phyloP scores from a whole-genome alignment of 2,113 vertebrate genomes.

The Oncorhynchus tshawytscha region DNA sequence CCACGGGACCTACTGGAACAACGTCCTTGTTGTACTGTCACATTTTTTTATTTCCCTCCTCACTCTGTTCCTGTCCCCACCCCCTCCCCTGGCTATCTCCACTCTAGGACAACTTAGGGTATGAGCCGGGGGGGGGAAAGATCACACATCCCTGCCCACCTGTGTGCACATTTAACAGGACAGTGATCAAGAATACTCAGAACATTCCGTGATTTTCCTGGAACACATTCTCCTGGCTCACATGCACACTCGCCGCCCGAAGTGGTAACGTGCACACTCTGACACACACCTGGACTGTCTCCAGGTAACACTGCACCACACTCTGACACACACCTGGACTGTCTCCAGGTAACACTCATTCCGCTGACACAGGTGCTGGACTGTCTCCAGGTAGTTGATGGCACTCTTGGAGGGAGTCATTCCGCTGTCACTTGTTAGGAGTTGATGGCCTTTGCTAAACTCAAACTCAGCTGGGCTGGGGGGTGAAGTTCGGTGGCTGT shows the following conservation, averaged over 20 bases:
- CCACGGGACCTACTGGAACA: neutral
- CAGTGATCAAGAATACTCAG: conserved; percentile 34
- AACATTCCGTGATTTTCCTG: conserved; percentile 48
- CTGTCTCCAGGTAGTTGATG: no score
- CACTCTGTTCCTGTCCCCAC: neutral
- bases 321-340: neutral
- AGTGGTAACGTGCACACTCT: no score
- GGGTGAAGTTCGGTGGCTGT: neutral
- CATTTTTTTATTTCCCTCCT: no score
- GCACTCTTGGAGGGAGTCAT: no score
- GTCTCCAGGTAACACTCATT: no score
- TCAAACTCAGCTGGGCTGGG: neutral
- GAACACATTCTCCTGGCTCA: conserved; percentile 32
- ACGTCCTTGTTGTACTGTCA: neutral
- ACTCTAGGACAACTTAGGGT: neutral
- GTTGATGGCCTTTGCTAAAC: neutral
- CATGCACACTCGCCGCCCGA: neutral
- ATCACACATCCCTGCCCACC: neutral
- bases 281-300: conserved; percentile 37
- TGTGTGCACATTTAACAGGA: conserved; percentile 32
- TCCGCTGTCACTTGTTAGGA: neutral
- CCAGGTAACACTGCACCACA: conserved; percentile 42
- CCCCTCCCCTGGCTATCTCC: neutral
- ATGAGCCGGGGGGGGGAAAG: neutral
- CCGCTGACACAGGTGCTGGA: neutral